Evolutionary conservation across 2,113 vertebrate genomes (phyloP).

Genomic region (Gallinago undulata): DNA sequence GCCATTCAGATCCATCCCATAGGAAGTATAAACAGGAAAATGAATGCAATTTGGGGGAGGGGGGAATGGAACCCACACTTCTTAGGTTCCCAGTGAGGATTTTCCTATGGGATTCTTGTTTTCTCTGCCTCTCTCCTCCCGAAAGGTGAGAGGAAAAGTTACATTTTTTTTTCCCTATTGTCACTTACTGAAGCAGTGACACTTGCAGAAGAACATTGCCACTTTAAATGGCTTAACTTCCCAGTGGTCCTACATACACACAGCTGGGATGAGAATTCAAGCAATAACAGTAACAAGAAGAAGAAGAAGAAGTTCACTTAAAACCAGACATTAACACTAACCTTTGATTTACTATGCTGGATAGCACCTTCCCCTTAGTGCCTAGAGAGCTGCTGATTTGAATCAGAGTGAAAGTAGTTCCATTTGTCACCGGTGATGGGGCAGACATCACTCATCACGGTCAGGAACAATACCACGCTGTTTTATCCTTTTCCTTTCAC

Average conservation of each 20-base stretch:
- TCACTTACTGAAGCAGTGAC: not conserved
- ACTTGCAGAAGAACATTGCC: not conserved
- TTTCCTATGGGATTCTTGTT: not conserved
- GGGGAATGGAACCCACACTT: not conserved
- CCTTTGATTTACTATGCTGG: not conserved
- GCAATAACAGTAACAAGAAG: not conserved
- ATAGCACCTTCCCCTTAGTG: not conserved
- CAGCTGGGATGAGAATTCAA: not conserved
- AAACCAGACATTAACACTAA: not conserved
- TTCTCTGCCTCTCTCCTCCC: not conserved
- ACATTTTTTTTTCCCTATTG: not conserved
- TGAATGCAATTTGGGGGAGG: fast-evolving
- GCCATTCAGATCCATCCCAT: not conserved
- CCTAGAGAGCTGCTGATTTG: not conserved
- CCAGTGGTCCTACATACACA: not conserved
- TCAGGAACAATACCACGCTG: not conserved
- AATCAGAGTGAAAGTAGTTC: not conserved
- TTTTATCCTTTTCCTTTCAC: not conserved
- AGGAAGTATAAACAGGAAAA: not conserved
- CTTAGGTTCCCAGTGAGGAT: not conserved
- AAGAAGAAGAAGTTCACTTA: not conserved
- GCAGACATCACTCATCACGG: not conserved
- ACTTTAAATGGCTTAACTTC: not conserved
- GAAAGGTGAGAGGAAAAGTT: not conserved
- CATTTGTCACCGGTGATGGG: not conserved